phyloP scores from a whole-genome alignment of 2,797 vertebrate genomes.

The Centroberyx gerrardi region DNA sequence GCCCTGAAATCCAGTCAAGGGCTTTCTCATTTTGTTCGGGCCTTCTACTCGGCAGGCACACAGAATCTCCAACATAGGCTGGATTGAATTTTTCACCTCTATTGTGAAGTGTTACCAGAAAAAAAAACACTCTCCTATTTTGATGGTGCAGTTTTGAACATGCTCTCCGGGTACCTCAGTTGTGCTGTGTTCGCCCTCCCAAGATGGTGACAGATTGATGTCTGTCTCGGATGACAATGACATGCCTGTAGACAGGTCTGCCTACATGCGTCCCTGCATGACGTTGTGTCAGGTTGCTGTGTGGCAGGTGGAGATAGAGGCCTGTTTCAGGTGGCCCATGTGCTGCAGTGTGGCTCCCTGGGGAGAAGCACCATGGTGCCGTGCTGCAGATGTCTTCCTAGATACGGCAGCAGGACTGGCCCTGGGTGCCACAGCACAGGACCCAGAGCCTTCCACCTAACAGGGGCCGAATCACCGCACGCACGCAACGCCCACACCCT shows the following conservation, averaged over 20 bases:
- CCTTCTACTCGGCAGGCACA: slow-evolving; percentile 52
- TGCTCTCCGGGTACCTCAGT: slow-evolving; percentile 33
- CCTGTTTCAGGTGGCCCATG: slow-evolving; percentile 65
- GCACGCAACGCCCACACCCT: slow-evolving; percentile 65
- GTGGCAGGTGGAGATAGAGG: slow-evolving; percentile 63
- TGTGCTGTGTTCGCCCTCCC: slow-evolving; percentile 29
- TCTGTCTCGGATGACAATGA: slow-evolving; percentile 54
- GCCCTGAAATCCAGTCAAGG: slow-evolving; percentile 72
- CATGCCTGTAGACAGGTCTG: slow-evolving; percentile 59
- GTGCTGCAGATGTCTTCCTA: slow-evolving; percentile 52
- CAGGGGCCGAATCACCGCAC: slow-evolving; percentile 60
- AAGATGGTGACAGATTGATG: slow-evolving; percentile 53
- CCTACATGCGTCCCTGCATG: slow-evolving; percentile 55
- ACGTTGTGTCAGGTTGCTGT: slow-evolving; percentile 53
- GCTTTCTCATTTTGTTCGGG: slow-evolving; percentile 65
- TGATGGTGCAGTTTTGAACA: slow-evolving; percentile 41
- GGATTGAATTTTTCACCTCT: slow-evolving; percentile 44
- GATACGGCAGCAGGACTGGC: slow-evolving; percentile 44
- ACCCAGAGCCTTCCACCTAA: slow-evolving; percentile 56
- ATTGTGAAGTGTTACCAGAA: slow-evolving; percentile 53
- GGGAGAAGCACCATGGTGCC: slow-evolving; percentile 28
- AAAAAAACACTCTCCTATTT: slow-evolving; percentile 34
- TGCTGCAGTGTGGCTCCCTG: slow-evolving; percentile 38
- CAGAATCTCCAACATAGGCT: slow-evolving; percentile 43
- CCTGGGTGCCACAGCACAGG: slow-evolving; percentile 48